Evolutionary conservation across 2,888 invertebrate genomes (phyloP), one percentile per base, ranked within the genome.

Genomic region (Netelia melanura): DNA sequence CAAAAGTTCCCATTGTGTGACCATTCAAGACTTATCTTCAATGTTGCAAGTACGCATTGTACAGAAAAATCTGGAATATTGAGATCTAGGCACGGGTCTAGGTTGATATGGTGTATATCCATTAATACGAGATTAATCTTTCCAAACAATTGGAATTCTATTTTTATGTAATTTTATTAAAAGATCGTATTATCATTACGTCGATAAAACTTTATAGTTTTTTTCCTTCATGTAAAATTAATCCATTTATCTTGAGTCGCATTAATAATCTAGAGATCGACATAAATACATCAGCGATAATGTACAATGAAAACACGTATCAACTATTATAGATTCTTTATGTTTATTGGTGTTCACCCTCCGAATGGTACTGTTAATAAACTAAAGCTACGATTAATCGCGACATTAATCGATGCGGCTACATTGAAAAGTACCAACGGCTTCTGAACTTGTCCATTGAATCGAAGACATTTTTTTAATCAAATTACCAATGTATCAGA

Each of bases 121-220:
- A 17, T 48, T 14, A 48, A 38, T 38, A 38, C 38, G 8, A 38
- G 38, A 38, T 38, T 38, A 38, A 38, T 38, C 38, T 6, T 38
- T 44, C 17, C 9, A 30, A 23, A 48, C 43, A 0, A 67, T 5
- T 61, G 14, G 52, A 8, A 52, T 79, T 56, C n/a, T 62, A 64
- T 43, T 80, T 83, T 79, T 74, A 43, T 72, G 68, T 17, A 56
- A 65, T 80, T 83, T 84, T 84, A 80, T 84, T 84, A 84, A 80
- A 84, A 80, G 83, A 84, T 71, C 52, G 79, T 48, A 64, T 80
- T 58, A 80, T 71, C 14, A 54, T 48, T 71, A 72, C 43, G 71
- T 61, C 54, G 75, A 84, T 80, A 48, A 83, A 83, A 68, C 48
- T 80, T 67, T 61, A 48, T 9, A 52, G 23, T n/a, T 52, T 38